A percentile compares a stretch with the other conserved stretches of the same genome.
phyloP scores from a whole-genome alignment of 1,140 invertebrate genomes.

The Philopotamus ludificatus region DNA sequence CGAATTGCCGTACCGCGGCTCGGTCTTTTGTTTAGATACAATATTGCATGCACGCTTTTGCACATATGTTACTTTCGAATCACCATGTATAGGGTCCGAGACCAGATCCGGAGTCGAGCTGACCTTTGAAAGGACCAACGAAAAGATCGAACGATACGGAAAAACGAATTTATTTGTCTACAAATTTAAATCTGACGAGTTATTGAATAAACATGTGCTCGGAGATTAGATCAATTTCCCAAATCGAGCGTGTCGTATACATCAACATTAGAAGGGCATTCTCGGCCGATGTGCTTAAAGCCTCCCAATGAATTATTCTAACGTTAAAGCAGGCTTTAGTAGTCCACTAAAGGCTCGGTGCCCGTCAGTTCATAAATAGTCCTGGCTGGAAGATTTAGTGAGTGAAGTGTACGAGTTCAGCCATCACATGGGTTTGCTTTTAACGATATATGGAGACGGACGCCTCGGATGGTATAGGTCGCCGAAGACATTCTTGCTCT shows the following conservation, averaged over 20 bases:
- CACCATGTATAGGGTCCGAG: not conserved
- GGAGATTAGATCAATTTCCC: no score
- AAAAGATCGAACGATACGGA: no score
- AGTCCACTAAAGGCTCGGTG: not conserved
- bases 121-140: no score
- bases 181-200: no score
- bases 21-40: not conserved
- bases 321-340: conserved; percentile 6
- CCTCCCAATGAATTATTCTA: conserved; percentile 2
- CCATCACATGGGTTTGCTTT: conserved; percentile 37
- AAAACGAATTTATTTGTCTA: no score
- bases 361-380: conserved; percentile 32
- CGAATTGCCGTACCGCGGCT: no score
- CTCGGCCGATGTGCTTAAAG: no score
- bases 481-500: no score
- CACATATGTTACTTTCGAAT: not conserved
- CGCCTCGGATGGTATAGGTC: conserved; percentile 19
- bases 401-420: conserved; percentile 28
- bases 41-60: not conserved
- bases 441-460: conserved; percentile 25
- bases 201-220: no score
- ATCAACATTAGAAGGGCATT: not conserved
- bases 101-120: no score
- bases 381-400: conserved; percentile 29
- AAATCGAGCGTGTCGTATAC: not conserved